A percentile compares a stretch with the other conserved stretches of the same genome.
Conservation (phyloP, 2,888 invertebrate species). For the Hemaris fuciformis region DNA sequence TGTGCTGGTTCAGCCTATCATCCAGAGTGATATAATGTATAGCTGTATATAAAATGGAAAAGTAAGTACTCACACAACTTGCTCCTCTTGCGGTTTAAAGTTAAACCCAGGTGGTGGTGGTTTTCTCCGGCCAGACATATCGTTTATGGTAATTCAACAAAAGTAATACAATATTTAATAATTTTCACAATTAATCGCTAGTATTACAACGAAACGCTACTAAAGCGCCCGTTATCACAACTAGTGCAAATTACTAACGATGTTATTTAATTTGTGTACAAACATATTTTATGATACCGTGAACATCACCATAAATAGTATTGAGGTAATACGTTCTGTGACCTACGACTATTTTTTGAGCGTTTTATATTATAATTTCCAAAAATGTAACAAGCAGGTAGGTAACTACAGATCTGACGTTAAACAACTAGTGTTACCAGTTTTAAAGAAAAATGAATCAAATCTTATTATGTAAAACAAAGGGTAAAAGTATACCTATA, state of each 20-base stretch:
- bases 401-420: slow-evolving; percentile 32
- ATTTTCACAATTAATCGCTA: slow-evolving; percentile 19
- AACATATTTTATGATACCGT: slow-evolving; percentile 29
- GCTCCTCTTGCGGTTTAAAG: slow-evolving; percentile 59
- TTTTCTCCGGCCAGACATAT: slow-evolving; percentile 67
- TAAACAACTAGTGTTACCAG: slow-evolving; percentile 25
- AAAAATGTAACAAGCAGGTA: slow-evolving; percentile 25
- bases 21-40: background rate
- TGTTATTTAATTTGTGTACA: slow-evolving; percentile 4
- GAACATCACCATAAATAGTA: slow-evolving; percentile 3
- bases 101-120: slow-evolving; percentile 58
- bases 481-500: background rate
- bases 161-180: slow-evolving; percentile 14
- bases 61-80: slow-evolving; percentile 63
- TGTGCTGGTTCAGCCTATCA: background rate
- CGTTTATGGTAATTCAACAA: slow-evolving; percentile 23
- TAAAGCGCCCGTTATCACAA: slow-evolving; percentile 31
- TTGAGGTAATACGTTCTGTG: background rate
- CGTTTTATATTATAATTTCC: slow-evolving; percentile 26
- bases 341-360: slow-evolving; percentile 9
- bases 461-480: background rate
- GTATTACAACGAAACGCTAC: slow-evolving; percentile 29
- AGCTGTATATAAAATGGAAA: background rate
- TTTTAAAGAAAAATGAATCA: background rate
- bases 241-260: slow-evolving; percentile 23